phyloP scores from a whole-genome alignment of 1,140 invertebrate species.

The Drosophila trapezifrons region DNA sequence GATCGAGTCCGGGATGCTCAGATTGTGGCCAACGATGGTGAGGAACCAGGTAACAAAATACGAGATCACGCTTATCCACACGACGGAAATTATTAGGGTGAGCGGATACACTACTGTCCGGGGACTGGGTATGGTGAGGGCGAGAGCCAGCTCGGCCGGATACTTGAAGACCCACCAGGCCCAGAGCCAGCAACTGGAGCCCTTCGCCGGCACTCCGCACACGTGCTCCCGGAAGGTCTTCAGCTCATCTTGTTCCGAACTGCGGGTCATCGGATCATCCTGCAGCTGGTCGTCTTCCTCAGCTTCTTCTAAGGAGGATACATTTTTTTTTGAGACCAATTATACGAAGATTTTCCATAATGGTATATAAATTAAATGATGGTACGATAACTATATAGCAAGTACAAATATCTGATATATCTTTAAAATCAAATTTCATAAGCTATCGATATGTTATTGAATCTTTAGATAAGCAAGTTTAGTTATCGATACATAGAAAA shows the following conservation, averaged over 20 bases:
- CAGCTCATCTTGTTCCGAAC: not conserved
- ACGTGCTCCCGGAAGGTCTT: slow-evolving; percentile 32
- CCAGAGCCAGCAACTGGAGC: not conserved
- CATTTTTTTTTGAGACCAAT: too few species aligned
- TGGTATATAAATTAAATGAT: too few species aligned
- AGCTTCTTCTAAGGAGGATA: not conserved
- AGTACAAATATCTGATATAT: too few species aligned
- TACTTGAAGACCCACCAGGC: slow-evolving; percentile 55
- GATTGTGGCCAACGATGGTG: slow-evolving; percentile 92
- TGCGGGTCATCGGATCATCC: slow-evolving; percentile 51
- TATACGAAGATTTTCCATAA: too few species aligned
- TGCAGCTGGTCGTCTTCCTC: not conserved
- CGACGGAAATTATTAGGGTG: slow-evolving; percentile 93
- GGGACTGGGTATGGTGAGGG: slow-evolving; percentile 57
- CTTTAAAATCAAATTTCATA: too few species aligned
- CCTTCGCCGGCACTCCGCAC: slow-evolving; percentile 12
- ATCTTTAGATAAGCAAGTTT: too few species aligned
- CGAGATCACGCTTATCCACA: slow-evolving; percentile 93
- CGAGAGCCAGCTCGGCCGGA: slow-evolving; percentile 44
- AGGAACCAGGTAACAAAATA: slow-evolving; percentile 96
- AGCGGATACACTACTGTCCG: slow-evolving; percentile 77
- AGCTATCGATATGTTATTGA: too few species aligned
- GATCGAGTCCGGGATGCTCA: slow-evolving; percentile 89
- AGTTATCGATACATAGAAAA: too few species aligned
- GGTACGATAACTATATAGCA: too few species aligned